Evolutionary conservation across 2,888 invertebrate genomes (phyloP).

Genomic region (Nemotelus pantherinus): DNA sequence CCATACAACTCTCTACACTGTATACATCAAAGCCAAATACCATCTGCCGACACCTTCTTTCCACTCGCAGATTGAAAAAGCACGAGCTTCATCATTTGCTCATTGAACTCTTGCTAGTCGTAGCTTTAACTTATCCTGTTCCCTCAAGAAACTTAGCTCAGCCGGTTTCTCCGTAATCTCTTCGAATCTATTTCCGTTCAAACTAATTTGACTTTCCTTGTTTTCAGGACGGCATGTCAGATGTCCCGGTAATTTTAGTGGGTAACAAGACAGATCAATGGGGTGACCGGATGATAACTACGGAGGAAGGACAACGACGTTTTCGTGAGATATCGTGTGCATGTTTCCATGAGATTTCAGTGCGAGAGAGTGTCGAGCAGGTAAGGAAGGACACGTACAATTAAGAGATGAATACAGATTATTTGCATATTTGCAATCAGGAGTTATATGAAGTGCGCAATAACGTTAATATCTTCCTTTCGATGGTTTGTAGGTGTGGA

Average conservation of each 20-base stretch:
- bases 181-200: constrained; percentile 1
- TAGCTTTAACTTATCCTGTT: background rate
- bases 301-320: constrained; percentile 78
- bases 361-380: constrained; percentile 84
- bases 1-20: no score
- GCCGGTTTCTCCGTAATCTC: no score
- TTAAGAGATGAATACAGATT: no score
- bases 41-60: no score
- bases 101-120: no score
- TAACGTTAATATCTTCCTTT: background rate
- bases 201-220: constrained; percentile 13
- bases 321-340: constrained; percentile 83
- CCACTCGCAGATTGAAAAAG: no score
- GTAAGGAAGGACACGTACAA: constrained; percentile 61
- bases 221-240: constrained; percentile 70
- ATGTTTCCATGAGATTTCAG: constrained; percentile 87
- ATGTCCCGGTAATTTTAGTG: constrained; percentile 81
- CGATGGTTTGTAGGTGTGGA: constrained; percentile 69
- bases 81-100: no score
- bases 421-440: background rate
- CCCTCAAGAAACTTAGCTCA: no score
- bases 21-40: no score
- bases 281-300: constrained; percentile 82
- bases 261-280: constrained; percentile 83
- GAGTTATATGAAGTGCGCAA: background rate